Conservation (phyloP, 2,113 vertebrate species). For the Psittacus erithacus region DNA sequence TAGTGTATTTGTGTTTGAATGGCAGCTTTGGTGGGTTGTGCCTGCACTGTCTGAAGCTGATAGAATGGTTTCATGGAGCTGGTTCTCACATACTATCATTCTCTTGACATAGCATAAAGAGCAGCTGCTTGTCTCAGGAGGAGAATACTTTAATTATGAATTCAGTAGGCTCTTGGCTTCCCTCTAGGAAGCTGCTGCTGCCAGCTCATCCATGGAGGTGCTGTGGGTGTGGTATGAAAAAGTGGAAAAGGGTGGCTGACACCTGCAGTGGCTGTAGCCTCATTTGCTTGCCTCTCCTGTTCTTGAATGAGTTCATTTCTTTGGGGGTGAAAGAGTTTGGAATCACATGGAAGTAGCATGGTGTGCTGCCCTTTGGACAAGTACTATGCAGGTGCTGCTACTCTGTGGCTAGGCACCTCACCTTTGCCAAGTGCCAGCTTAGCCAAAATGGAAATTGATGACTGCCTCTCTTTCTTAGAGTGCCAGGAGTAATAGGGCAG, state of each 20-base stretch:
- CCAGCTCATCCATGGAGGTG: neutral
- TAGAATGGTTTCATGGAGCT: neutral
- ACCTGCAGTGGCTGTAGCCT: neutral
- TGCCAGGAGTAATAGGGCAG: neutral
- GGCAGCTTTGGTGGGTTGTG: neutral
- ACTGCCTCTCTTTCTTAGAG: neutral
- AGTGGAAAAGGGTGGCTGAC: neutral
- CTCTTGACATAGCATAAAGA: neutral
- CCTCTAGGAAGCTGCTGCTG: neutral
- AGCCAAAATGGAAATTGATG: neutral
- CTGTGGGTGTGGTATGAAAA: neutral
- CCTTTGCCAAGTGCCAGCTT: neutral
- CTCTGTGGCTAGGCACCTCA: neutral
- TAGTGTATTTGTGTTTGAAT: neutral
- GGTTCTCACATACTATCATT: neutral
- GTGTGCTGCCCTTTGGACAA: neutral
- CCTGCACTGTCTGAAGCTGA: neutral
- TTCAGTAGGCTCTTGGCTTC: neutral
- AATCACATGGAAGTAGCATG: neutral
- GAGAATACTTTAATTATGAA: neutral
- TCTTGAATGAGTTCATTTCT: neutral
- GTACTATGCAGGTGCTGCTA: neutral
- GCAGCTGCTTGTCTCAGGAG: neutral
- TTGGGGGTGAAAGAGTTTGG: neutral
- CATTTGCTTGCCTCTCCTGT: neutral